These are phyloP conservation scores for Streptopelia turtur DNA, from an alignment of 2,797 vertebrate genomes.

Conservation along the genomic window DNA sequence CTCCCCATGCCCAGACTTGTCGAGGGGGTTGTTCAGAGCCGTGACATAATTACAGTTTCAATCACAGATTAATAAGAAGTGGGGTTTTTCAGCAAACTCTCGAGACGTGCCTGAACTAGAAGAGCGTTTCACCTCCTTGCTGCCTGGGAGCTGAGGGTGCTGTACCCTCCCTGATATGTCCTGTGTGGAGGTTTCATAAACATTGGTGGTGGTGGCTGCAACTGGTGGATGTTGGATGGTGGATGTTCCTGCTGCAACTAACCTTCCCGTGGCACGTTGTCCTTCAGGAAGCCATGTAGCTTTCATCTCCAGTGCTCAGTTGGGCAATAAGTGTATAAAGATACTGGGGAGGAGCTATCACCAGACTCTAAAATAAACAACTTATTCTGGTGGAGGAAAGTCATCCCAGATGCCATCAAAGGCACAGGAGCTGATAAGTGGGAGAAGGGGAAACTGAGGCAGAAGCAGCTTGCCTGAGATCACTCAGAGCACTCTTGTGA, in stretches of 20 bases:
- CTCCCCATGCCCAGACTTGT: constrained; percentile 57
- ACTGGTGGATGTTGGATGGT: too few species aligned
- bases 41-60: constrained; percentile 79
- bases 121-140: constrained; percentile 60
- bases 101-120: constrained; percentile 73
- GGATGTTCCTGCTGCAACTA: not conserved
- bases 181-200: not conserved
- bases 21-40: constrained; percentile 27
- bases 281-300: not conserved
- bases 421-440: not conserved
- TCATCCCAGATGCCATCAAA: not conserved
- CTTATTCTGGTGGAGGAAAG: not conserved
- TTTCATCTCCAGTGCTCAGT: not conserved
- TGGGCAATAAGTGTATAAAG: not conserved
- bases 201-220: not conserved
- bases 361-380: not conserved
- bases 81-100: constrained; percentile 53
- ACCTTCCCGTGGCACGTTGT: not conserved
- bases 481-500: accelerated
- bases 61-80: constrained; percentile 77
- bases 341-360: not conserved
- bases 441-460: not conserved
- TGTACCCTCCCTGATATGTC: constrained; percentile 68
- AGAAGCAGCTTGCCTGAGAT: not conserved
- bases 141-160: constrained; percentile 58